Percentiles rank a stretch among this genome's conserved stretches.
Evolutionary conservation across 1,140 invertebrate genomes (phyloP).

Genomic region (Apis dorsata): DNA sequence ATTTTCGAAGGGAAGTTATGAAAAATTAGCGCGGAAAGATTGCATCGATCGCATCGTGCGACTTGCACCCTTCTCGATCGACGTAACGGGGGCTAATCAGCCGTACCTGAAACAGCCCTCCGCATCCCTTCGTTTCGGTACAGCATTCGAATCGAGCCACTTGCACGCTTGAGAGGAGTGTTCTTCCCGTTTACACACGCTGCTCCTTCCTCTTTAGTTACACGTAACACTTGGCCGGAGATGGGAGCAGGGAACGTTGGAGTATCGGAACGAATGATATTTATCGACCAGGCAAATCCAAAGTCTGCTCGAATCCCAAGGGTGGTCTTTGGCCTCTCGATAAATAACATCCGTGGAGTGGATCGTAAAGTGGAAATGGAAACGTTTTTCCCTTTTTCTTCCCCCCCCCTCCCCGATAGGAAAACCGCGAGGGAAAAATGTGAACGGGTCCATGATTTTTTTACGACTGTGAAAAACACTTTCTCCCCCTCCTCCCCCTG

Average conservation of each 20-base stretch:
- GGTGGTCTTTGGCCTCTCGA: constrained; percentile 71
- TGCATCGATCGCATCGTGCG: too few relatives aligned
- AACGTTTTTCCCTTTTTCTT: constrained; percentile 41
- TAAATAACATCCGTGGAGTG: constrained; percentile 69
- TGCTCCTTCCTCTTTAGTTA: background rate
- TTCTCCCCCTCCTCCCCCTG: too few relatives aligned
- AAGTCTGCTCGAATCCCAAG: constrained; percentile 77
- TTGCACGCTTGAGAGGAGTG: too few relatives aligned
- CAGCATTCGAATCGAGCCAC: too few relatives aligned
- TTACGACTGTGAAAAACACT: constrained; percentile 29
- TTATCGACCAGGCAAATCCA: constrained; percentile 77
- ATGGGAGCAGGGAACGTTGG: constrained; percentile 45
- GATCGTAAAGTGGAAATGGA: constrained; percentile 70
- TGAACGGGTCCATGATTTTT: constrained; percentile 42
- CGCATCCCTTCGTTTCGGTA: too few relatives aligned
- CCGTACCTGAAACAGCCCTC: too few relatives aligned
- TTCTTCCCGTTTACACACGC: too few relatives aligned
- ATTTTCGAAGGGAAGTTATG: too few relatives aligned
- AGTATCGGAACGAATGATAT: constrained; percentile 80
- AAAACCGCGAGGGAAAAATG: constrained; percentile 47
- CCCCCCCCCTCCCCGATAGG: background rate
- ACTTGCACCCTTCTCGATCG: too few relatives aligned
- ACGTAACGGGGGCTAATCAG: too few relatives aligned
- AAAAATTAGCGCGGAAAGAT: too few relatives aligned
- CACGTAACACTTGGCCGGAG: too few relatives aligned